A percentile compares a stretch with the other conserved stretches of the same genome.
These are phyloP conservation scores for Microctenopoma stevenorrisi DNA, from an alignment of 2,797 vertebrate species.

Conservation along the genomic window DNA sequence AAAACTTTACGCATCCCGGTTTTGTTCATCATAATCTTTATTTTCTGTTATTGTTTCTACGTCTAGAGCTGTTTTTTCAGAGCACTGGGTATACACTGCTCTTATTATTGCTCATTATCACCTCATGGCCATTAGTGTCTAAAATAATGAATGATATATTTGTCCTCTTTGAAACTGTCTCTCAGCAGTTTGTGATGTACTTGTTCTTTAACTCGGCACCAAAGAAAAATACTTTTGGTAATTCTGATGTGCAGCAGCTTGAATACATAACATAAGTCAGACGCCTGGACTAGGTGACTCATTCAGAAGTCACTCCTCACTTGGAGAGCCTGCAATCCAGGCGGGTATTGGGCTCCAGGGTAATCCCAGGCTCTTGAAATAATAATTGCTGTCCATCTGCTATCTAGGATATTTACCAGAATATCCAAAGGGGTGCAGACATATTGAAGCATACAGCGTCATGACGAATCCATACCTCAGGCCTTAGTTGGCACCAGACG, in stretches of 20 bases:
- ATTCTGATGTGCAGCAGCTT: constrained; percentile 30
- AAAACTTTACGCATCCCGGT: constrained; percentile 5
- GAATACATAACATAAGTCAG: constrained; percentile 36
- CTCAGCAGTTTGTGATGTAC: constrained; percentile 39
- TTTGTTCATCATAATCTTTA: constrained; percentile 10
- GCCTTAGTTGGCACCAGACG: constrained; percentile 61
- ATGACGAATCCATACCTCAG: constrained; percentile 45
- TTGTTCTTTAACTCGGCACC: constrained; percentile 51
- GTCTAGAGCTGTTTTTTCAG: constrained; percentile 1
- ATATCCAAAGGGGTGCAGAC: constrained; percentile 48
- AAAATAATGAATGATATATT: constrained; percentile 49
- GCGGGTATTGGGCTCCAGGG: constrained; percentile 44
- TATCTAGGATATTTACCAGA: constrained; percentile 60
- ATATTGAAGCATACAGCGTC: constrained; percentile 44
- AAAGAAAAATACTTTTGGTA: constrained; percentile 40
- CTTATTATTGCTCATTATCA: constrained; percentile 26
- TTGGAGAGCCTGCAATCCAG: constrained; percentile 40
- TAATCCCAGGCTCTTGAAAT: constrained; percentile 63
- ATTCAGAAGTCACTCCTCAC: constrained; percentile 56
- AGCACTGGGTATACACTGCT: constrained; percentile 9
- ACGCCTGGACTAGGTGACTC: constrained; percentile 44
- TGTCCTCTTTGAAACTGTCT: constrained; percentile 17
- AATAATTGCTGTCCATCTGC: constrained; percentile 57
- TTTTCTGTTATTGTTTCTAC: constrained; percentile 14
- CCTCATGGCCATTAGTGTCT: constrained; percentile 9